Evolutionary conservation across 2,113 vertebrate species (phyloP), one percentile per base, ranked within the genome.

Genomic region (Nematolebias whitei): DNA sequence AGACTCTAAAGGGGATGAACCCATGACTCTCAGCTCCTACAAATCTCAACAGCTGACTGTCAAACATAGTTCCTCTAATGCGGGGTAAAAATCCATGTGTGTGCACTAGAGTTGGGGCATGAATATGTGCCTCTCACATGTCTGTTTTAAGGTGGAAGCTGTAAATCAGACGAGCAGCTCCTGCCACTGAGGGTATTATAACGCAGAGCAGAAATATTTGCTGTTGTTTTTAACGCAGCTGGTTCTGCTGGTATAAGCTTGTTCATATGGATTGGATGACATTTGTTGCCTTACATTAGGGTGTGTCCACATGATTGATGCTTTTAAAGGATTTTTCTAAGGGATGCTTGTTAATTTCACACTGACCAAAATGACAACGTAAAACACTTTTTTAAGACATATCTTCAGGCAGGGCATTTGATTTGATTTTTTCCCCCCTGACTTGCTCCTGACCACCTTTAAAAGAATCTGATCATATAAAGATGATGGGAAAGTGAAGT

Each of bases 31-130:
- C 48, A 14, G 10, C 72, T 51, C 24, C 18, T 68, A 65, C 56
- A 73, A 68, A 82, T 87, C 76, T 58, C 79, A 83, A 80, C 80
- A 83, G 78, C 82, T 85, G 76, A 78, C 69, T 79, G 81, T 88
- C 84, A 88, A 82, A 84, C 79, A 68, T 85, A 87, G 83, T 76
- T 84, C 48, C 38, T 79, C 67, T 72, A 74, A 67, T 44, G 22
- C 32, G 3, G 64, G 74, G 32, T 53, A 76, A 89, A n/a, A 84
- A 83, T 56, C 69, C 71, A 57, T 65, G 64, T 51, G 48, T 50
- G 59, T 29, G 47, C 23, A 23, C 58, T n/a, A 10, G 32, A 35
- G 32, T 29, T 35, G 6, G 50, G 62, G 68, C 16, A 13, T 53
- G 58, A 45, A 71, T 68, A 29, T 45, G 57, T 61, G 63, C 51